These are phyloP conservation scores for Periparus ater DNA, from an alignment of 2,797 vertebrate genomes.

Conservation along the genomic window DNA sequence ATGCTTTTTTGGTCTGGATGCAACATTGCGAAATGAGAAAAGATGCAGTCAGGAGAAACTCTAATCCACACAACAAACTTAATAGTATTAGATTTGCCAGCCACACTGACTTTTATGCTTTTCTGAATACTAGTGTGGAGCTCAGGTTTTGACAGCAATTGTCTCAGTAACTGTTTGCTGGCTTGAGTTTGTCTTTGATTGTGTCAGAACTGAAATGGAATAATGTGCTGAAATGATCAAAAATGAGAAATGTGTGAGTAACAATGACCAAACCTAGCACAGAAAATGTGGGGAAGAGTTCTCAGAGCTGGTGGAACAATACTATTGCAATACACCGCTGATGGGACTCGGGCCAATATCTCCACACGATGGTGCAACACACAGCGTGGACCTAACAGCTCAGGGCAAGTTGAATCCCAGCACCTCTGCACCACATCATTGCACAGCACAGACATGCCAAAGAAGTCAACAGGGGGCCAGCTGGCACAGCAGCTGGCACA, in stretches of 20 bases:
- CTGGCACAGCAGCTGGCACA: neutral
- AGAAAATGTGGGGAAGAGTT: neutral
- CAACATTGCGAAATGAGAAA: neutral
- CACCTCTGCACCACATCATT: neutral
- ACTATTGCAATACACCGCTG: neutral
- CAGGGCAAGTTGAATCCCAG: neutral
- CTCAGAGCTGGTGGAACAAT: neutral
- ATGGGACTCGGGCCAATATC: neutral
- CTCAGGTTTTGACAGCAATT: neutral
- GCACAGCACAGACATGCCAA: neutral
- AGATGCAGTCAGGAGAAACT: neutral
- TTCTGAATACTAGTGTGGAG: neutral
- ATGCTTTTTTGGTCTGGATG: neutral
- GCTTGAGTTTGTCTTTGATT: neutral
- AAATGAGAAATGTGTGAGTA: neutral
- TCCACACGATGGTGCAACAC: accelerated
- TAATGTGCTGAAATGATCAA: neutral
- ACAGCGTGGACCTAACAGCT: neutral
- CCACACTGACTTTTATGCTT: neutral
- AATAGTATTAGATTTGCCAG: neutral
- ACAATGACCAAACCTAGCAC: neutral
- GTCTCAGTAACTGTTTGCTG: neutral
- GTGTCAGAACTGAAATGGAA: neutral
- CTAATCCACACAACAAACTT: neutral
- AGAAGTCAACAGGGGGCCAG: neutral